Evolutionary conservation across 2,113 vertebrate genomes (phyloP).

Genomic region (Rhombomys opimus): DNA sequence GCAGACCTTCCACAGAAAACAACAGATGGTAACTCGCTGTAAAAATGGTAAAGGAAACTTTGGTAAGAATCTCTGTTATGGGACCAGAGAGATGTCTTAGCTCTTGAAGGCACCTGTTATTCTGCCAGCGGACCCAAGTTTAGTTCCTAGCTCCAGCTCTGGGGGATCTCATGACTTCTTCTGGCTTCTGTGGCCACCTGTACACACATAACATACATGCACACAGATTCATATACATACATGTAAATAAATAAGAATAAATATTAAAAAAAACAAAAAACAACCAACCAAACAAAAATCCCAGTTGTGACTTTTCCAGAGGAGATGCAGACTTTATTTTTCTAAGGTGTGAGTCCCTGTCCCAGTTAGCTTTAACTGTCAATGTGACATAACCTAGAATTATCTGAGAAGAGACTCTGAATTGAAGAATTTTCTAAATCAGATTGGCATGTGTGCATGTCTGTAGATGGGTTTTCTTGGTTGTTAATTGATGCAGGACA

Average conservation of each 20-base stretch:
- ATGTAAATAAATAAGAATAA: neutral
- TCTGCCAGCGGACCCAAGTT: neutral
- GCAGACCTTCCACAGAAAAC: neutral
- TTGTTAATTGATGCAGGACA: neutral
- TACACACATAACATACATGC: neutral
- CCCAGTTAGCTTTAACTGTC: neutral
- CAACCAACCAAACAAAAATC: neutral
- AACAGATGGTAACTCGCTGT: neutral
- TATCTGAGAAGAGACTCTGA: neutral
- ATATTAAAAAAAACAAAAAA: neutral
- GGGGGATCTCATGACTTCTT: neutral
- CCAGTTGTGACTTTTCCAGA: neutral
- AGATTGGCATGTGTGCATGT: neutral
- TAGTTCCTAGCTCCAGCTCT: neutral
- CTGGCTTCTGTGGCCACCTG: neutral
- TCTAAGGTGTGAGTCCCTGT: neutral
- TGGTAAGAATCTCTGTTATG: neutral
- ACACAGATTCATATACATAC: neutral
- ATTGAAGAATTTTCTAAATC: neutral
- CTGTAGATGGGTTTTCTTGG: neutral
- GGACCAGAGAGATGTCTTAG: too few relatives aligned
- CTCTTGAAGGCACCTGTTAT: too few relatives aligned
- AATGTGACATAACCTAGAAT: neutral
- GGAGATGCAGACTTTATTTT: neutral
- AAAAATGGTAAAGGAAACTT: neutral